Base-by-base conservation (phyloP, 2,888 invertebrate genomes). In the Troglohyphantes excavatus region DNA sequence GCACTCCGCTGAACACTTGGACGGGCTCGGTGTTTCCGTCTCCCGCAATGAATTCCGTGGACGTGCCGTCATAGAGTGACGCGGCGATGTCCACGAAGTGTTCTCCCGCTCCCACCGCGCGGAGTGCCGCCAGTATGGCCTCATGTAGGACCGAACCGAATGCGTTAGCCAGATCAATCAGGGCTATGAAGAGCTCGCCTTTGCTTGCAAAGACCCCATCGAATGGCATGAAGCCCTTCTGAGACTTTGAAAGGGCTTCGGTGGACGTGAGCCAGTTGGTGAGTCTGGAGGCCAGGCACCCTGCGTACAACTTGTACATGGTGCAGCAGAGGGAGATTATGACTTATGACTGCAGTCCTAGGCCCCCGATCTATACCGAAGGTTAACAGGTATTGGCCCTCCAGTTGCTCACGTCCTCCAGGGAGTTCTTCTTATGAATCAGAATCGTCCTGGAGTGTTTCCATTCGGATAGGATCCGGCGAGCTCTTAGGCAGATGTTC, bases 21-120 rank as follows among this genome's bases (percentile, higher is more conserved):
- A 33, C 21, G 13, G 6, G 0, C 0, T 7, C 0, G 2, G 29
- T 19, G 0, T 0, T 7, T 5, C 53, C 23, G 1, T 26, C 73
- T 0, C 13, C 19, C 3, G 53, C 3, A 6, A 27, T 19, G 0
- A 75, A 26, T 0, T 0, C 2, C 0, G 75, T 59, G 0, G 27
- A 0, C 0, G 13, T 26, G 9, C n/a, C n/a, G 0, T 0, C 2
- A 11, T 29, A 59, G 0, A 53, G 2, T 0, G 9, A 5, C 0
- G 3, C 26, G 2, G 27, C 27, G 0, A 53, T 7, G 0, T 59
- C 17, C 1, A 7, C 2, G 27, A 59, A 75, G 0, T 0, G 0
- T 0, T 0, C 11, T 0, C 59, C 75, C 0, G 23, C n/a, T 6
- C 46, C 23, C 0, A 5, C 3, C 0, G 27, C 17, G 0, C 0